Base-by-base conservation (phyloP, 2,797 vertebrate species). In the Vireo griseus region DNA sequence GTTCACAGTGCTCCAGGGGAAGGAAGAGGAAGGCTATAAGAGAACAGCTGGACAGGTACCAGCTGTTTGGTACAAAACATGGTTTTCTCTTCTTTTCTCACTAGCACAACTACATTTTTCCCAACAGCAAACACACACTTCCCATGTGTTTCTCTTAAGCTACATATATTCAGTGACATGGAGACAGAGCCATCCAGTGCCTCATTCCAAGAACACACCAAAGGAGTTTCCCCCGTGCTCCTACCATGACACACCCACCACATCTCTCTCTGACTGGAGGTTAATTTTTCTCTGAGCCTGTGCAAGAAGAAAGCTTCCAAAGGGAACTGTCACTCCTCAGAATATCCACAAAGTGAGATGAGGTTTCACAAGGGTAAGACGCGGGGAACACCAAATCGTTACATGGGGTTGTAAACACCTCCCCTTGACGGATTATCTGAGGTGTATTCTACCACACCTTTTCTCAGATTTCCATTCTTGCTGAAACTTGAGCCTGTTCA, bases 11-110 rank as follows among this genome's bases (percentile, higher is more conserved):
- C 21, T 22, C 29, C 4, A 12, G 18, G 31, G 39, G 20, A 63
- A 45, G 10, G 6, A 42, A 40, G 5, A 67, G 15, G 2, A 33
- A 59, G 21, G 50, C 6, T 2, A 0, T 6, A 50, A 73, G 47
- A 65, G 45, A 78, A 57, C 12, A 4, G 33, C 58, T 29, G 28
- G 31, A 33, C 20, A 58, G 14, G 9, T 28, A 31, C 16, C 2
- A 4, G 9, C 71, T 1, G 1, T 39, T 83, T 66, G 20, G 39
- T 58, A 52, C 19, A 67, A 61, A 73, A 44, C 21, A 7, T 10
- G 0, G 0, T 1, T 69, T 76, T 57, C 63, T 5, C 44, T 75
- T 92, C 29, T 55, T 37, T 75, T 62, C 51, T 37, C n/a, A 35
- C 20, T 42, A 26, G 37, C 33, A 40, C 16, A 73, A 52, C 10